Evolutionary conservation across 2,888 invertebrate genomes (phyloP).

Genomic region (Zeuzera pyrina): DNA sequence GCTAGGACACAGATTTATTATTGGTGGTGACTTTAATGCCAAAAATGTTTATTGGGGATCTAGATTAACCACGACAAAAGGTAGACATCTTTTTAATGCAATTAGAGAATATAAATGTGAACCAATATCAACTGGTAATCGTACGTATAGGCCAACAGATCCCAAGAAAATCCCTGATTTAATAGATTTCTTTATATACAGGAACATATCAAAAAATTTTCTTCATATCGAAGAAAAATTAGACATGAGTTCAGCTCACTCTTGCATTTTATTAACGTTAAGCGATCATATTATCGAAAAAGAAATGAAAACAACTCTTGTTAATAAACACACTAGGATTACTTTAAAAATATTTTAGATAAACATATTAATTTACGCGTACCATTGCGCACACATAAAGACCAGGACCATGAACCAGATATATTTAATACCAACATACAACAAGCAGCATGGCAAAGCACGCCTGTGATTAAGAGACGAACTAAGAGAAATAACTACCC

Average conservation of each 20-base stretch:
- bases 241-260: neutral
- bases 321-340: neutral
- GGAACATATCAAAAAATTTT: neutral
- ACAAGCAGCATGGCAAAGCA: neutral
- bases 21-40: constrained; percentile 16
- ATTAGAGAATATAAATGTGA: neutral
- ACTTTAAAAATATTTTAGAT: neutral
- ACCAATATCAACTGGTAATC: constrained; percentile 1
- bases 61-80: constrained; percentile 11
- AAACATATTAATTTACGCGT: neutral
- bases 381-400: too few relatives aligned
- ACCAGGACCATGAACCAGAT: too few relatives aligned
- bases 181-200: constrained; percentile 6
- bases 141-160: constrained; percentile 7
- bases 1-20: constrained; percentile 6
- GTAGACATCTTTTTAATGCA: constrained; percentile 6
- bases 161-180: constrained; percentile 4
- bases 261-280: too few relatives aligned
- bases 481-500: too few relatives aligned
- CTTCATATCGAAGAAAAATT: neutral
- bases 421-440: too few relatives aligned
- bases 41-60: constrained; percentile 16
- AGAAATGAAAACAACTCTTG: neutral
- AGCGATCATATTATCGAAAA: too few relatives aligned
- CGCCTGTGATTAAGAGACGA: too few relatives aligned